These are phyloP conservation scores for Melanotaenia boesemani DNA, from an alignment of 2,797 vertebrate genomes.

Conservation along the genomic window DNA sequence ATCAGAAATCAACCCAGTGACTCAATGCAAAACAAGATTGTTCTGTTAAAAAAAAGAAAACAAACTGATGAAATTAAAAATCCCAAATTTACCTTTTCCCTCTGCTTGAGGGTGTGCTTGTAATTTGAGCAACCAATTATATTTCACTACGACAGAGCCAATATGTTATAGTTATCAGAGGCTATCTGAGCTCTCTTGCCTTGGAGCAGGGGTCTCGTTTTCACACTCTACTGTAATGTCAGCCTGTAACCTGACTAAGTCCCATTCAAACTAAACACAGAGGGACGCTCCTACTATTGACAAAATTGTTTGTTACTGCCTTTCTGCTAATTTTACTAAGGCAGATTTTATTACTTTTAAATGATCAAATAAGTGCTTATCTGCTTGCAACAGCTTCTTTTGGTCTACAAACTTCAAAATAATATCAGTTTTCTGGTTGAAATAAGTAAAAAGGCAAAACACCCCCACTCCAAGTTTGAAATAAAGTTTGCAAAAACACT, in stretches of 20 bases:
- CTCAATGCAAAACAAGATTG: constrained; percentile 39
- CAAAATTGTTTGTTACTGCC: neutral
- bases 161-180: constrained; percentile 74
- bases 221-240: constrained; percentile 25
- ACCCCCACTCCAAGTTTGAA: neutral
- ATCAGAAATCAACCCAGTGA: constrained; percentile 47
- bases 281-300: neutral
- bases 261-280: constrained; percentile 28
- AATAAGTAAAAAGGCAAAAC: neutral
- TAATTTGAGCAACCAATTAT: constrained; percentile 53
- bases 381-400: neutral
- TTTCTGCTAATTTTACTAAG: neutral
- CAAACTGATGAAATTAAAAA: constrained; percentile 58
- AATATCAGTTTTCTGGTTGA: neutral
- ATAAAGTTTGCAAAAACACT: constrained; percentile 14
- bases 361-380: constrained; percentile 18
- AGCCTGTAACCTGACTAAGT: constrained; percentile 35
- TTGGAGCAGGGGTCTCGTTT: constrained; percentile 27
- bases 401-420: neutral
- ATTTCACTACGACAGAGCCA: constrained; percentile 69
- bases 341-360: neutral
- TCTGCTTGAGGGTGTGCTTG: constrained; percentile 49
- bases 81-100: constrained; percentile 39
- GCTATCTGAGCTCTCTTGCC: constrained; percentile 50
- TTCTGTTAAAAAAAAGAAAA: neutral